Base-by-base conservation (phyloP, 37 sponge, comb jelly and placozoan species). In the Spongilla lacustris region DNA sequence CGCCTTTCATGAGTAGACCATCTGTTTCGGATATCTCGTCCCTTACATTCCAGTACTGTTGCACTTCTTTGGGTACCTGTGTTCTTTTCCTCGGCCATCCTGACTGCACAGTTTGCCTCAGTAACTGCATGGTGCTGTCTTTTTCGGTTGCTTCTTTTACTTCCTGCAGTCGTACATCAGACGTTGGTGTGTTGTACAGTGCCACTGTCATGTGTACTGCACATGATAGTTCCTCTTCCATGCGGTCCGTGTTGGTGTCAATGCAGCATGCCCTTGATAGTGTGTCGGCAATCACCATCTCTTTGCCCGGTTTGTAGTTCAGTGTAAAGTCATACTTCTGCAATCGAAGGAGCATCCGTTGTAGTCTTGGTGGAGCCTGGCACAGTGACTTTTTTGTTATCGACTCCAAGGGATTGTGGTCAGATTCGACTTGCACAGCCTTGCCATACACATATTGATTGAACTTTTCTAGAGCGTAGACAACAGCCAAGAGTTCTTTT, bases 241-340 rank as follows among this genome's bases (percentile, higher is more conserved):
- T 41, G 41, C 41, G 6, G 41, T 41, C 6, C 41, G 41, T 41
- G 6, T 41, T 41, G 41, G 41, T 41, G 6, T 41, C 41, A 41
- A 41, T 41, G 41, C 41, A 41, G 41, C 41, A 41, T 4, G 83
- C 67, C 28, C 84, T 30, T 28, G 92, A 91, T 2, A 91, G 80
- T 17, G 82, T 34, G 70, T 92, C 88, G 26, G 92, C 88, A 36
- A 79, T 83, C 32, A 21, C 24, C 26, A 90, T 69, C 24, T 90
- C 81, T 48, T n/a, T n/a, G n/a, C n/a, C n/a, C n/a, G n/a, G n/a
- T n/a, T n/a, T n/a, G n/a, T n/a, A n/a, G n/a, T n/a, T n/a, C n/a
- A n/a, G n/a, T n/a, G n/a, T n/a, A n/a, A n/a, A n/a, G n/a, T n/a
- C n/a, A n/a, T n/a, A n/a, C n/a, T n/a, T n/a, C n/a, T n/a, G n/a